Conservation (phyloP, 2,113 vertebrate species). For the Phyllopteryx taeniolatus region DNA sequence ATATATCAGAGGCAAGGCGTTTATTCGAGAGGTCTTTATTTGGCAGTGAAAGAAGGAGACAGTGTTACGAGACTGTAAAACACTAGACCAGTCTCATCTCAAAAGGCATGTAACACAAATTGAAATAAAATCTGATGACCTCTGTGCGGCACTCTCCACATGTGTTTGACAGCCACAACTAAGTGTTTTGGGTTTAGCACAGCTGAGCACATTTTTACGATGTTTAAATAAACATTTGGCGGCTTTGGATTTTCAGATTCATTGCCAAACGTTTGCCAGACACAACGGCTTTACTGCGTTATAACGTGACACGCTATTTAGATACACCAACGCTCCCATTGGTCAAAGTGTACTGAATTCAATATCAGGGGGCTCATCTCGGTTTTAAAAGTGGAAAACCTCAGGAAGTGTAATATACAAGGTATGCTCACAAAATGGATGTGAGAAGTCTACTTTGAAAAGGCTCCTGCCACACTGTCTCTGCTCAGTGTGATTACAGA, state of each 20-base stretch:
- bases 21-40: neutral
- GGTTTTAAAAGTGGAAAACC: conserved; percentile 6
- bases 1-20: neutral
- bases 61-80: conserved; percentile 14
- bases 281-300: conserved; percentile 15
- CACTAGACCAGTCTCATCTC: conserved; percentile 23
- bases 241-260: conserved; percentile 42
- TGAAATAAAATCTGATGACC: conserved; percentile 35
- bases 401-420: neutral
- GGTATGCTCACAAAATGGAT: conserved; percentile 8
- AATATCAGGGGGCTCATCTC: conserved; percentile 22
- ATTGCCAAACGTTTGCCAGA: conserved; percentile 52
- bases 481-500: conserved; percentile 46
- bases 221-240: conserved; percentile 52
- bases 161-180: conserved; percentile 39
- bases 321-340: neutral
- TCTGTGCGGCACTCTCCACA: conserved; percentile 33
- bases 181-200: conserved; percentile 29
- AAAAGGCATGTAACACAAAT: neutral
- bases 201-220: conserved; percentile 64
- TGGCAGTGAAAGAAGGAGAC: neutral
- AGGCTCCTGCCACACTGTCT: conserved; percentile 10
- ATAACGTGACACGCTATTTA: neutral
- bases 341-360: neutral
- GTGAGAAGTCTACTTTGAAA: conserved; percentile 7